Percentiles rank a stretch among this genome's conserved stretches.
Evolutionary conservation across 2,888 invertebrate genomes (phyloP).

Genomic region (Agrochola circellaris): DNA sequence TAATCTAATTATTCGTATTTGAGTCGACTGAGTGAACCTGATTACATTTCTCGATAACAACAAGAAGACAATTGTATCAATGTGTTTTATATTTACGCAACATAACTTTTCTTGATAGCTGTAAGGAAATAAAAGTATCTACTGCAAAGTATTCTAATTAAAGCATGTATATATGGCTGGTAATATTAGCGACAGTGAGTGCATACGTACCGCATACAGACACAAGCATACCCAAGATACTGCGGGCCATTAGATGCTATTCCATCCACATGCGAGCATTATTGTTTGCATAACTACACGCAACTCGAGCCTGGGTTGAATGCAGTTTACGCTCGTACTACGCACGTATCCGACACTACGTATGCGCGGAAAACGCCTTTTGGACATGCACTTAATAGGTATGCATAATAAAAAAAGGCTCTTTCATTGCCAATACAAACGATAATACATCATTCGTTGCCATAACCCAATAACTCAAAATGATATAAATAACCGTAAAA

Average conservation of each 20-base stretch:
- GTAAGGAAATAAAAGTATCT: neutral
- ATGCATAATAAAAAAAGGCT: neutral
- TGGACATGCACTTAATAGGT: neutral
- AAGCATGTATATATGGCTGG: neutral
- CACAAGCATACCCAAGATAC: neutral
- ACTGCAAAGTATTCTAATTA: neutral
- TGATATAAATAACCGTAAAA: constrained; percentile 28
- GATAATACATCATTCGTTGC: neutral
- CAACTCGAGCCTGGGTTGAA: neutral
- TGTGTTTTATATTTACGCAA: constrained; percentile 11
- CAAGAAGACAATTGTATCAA: constrained; percentile 4
- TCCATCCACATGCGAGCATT: constrained; percentile 11
- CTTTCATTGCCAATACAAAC: neutral
- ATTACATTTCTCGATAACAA: constrained; percentile 42
- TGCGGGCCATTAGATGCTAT: neutral
- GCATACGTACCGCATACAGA: neutral
- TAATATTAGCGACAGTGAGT: neutral
- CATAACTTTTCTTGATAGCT: neutral
- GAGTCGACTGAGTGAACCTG: constrained; percentile 45
- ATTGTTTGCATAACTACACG: constrained; percentile 11
- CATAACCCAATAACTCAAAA: neutral
- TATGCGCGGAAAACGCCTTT: neutral
- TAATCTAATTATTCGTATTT: constrained; percentile 28
- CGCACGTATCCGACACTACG: neutral
- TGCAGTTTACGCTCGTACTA: neutral